Base-by-base conservation (phyloP, 2,797 vertebrate species). In the Gambelia wislizenii region DNA sequence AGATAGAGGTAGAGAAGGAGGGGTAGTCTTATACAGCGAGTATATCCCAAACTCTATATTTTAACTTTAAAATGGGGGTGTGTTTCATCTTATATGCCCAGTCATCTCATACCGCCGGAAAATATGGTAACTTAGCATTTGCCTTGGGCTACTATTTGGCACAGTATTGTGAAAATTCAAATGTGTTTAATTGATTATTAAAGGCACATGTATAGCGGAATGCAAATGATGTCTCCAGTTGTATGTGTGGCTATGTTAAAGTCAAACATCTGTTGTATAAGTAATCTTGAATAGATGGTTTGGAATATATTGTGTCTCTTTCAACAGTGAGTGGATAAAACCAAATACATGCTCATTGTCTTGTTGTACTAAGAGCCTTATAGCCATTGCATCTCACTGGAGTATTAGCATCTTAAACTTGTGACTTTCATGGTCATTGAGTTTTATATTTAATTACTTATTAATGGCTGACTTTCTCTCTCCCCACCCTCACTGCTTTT, bases 401-500 rank as follows among this genome's bases (percentile, higher is more conserved):
- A 82, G 3, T 59, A 56, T 87, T 76, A 39, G n/a, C 74, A 44
- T 74, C n/a, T 16, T 64, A 67, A 85, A 67, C 42, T 64, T 74
- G n/a, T 74, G 76, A 25, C 78, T 61, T 86, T 82, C 67, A 61
- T 42, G 56, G 27, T 25, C 44, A 16, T 80, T 64, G 7, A 30
- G 20, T 76, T 83, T 82, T 30, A 6, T 76, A 70, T 69, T 83
- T 75, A 69, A 67, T 54, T 3, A 64, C n/a, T 4, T 85, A 79
- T 91, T 91, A 91, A 76, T 20, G 67, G 44, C 0, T 49, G 0
- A 91, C 81, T 4, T 81, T 90, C 33, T 44, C 18, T 18, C 59
- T 59, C 44, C 33, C 16, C 30, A 76, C 36, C 30, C 59, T 70
- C 92, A 78, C 87, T 81, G 70, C 86, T 54, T 92, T 61, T 91